Conservation (phyloP, 2,113 vertebrate genomes). For the Cyphomyrus plagiostoma region DNA sequence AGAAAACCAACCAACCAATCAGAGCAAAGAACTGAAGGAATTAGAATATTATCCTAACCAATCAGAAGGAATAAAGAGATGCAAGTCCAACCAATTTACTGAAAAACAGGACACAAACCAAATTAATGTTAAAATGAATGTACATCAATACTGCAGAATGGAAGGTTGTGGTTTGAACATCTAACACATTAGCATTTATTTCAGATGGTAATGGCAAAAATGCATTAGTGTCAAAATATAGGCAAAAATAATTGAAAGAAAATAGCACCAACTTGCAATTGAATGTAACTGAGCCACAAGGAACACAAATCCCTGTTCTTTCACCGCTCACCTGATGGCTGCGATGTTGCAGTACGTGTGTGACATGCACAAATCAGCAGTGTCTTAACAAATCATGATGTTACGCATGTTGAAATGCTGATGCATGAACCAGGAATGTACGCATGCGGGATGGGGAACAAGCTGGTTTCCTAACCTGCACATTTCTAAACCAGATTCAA, state of each 20-base stretch:
- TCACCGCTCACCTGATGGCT: background rate
- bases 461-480: background rate
- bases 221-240: background rate
- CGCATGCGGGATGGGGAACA: background rate
- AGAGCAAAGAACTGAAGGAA: background rate
- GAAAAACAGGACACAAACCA: background rate
- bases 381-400: background rate
- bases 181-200: background rate
- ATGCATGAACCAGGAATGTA: background rate
- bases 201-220: background rate
- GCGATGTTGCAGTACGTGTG: background rate
- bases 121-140: background rate
- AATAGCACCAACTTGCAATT: background rate
- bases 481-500: background rate
- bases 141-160: background rate
- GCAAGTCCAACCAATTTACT: background rate
- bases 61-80: background rate
- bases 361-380: background rate
- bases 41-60: background rate
- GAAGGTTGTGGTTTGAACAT: background rate
- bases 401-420: constrained; percentile 7
- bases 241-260: background rate
- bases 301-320: background rate
- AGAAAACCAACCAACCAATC: background rate
- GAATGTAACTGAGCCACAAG: background rate